These are phyloP conservation scores for Rotaria sp. DNA, from an alignment of 2,888 invertebrate genomes.

Conservation along the genomic window DNA sequence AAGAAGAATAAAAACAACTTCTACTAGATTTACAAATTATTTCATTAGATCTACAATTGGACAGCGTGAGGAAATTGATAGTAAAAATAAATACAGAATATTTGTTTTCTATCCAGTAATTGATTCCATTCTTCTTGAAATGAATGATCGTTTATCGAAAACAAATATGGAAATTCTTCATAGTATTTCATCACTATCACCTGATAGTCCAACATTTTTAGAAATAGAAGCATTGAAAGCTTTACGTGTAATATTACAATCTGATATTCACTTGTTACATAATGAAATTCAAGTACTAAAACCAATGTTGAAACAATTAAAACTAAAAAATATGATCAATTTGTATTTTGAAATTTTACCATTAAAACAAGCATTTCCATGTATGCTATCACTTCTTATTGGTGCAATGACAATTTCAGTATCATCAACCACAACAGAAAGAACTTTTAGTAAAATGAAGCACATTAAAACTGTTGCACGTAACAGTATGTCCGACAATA, in stretches of 20 bases:
- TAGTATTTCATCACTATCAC: not conserved
- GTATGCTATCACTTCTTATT: not conserved
- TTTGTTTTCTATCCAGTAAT: not conserved
- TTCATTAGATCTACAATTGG: not conserved
- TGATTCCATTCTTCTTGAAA: not conserved
- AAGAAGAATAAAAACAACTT: not conserved
- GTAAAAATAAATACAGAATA: not conserved
- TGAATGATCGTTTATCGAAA: not conserved
- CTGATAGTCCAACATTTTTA: not conserved
- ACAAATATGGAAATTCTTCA: not conserved
- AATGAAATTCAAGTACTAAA: not conserved
- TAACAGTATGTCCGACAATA: not conserved
- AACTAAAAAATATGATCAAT: not conserved
- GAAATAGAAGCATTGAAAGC: too few relatives aligned
- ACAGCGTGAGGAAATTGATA: not conserved
- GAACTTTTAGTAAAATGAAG: too few relatives aligned
- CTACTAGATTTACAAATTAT: not conserved
- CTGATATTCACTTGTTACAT: not conserved
- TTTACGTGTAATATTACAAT: not conserved
- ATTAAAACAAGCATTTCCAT: not conserved
- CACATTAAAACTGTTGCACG: not conserved
- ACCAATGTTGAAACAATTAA: not conserved
- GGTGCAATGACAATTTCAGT: constrained; percentile 13
- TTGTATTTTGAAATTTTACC: not conserved
- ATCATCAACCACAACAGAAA: not conserved